phyloP scores from a whole-genome alignment of 2,797 vertebrate genomes.

The Cephalopachus bancanus region DNA sequence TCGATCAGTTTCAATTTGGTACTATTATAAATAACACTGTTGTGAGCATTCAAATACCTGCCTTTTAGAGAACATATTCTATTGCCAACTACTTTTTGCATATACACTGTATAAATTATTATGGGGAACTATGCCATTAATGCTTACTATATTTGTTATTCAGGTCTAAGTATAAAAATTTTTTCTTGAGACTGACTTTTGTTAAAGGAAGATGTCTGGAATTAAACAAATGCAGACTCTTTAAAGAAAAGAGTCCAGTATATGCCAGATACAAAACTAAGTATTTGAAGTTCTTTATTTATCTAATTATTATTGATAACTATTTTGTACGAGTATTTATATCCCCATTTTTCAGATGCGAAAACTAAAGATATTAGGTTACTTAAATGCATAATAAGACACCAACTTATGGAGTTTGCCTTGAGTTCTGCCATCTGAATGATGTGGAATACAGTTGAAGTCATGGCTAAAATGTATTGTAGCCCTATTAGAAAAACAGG shows the following conservation, averaged over 20 bases:
- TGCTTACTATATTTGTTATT: not conserved
- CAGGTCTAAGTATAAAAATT: not conserved
- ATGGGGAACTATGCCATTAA: not conserved
- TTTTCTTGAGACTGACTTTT: not conserved
- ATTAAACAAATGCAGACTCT: conserved; percentile 31
- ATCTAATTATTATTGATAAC: not conserved
- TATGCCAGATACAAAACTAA: not conserved
- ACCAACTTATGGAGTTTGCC: no score
- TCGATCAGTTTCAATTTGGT: conserved; percentile 4
- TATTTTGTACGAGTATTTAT: not conserved
- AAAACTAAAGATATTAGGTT: not conserved
- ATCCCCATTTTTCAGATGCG: no score
- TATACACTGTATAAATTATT: conserved; percentile 8
- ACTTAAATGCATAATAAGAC: not conserved
- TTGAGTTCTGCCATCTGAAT: no score
- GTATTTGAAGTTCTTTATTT: not conserved
- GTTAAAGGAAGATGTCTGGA: conserved; percentile 7
- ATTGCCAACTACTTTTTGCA: conserved; percentile 14
- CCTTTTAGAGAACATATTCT: conserved; percentile 37
- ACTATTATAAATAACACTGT: not conserved
- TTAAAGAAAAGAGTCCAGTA: not conserved
- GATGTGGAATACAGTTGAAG: no score
- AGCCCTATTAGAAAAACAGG: no score
- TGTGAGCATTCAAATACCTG: not conserved
- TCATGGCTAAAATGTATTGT: no score